Base-by-base conservation (phyloP, 2,888 invertebrate species). In the Chaitophorus viminalis region DNA sequence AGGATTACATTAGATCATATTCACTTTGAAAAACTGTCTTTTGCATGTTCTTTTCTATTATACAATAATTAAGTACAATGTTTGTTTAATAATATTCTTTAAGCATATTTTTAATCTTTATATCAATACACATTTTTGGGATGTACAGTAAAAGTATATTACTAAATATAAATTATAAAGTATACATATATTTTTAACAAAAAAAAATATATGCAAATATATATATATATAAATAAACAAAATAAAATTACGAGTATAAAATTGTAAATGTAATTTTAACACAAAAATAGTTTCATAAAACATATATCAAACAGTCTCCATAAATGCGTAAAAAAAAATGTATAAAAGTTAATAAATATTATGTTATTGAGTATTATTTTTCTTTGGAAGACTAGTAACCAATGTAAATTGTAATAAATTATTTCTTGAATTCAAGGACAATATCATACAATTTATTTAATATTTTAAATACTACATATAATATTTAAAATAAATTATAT, bases 301-400 rank as follows among this genome's bases (percentile, higher is more conserved):
- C 72, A 75, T 79, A 75, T 78, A 31, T 75, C 79, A 79, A 86
- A 78, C 86, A 87, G 87, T 87, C 87, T 87, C 79, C 74, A 72
- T 81, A 78, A 86, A 74, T 79, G 74, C 14, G 14, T 86, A 54
- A 54, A 79, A 72, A 82, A 65, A 78, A 87, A 72, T 54, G 31
- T 77, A 78, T 72, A 79, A 87, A 87, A 81, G 33, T 87, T 54
- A 81, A 74, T 74, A 79, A 79, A 87, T 87, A 87, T 68, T 77
- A 84, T 54, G 31, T 36, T 83, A 86, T 78, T 31, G 74, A 74
- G 74, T 84, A 84, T 46, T 76, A 31, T 76, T 68, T 54, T 74
- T 87, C 79, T 87, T 87, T 87, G 87, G 87, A 87, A 87, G 87
- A 87, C 87, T 87, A 86, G 86, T 78, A 86, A 86, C 72, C 29